Conservation (phyloP, 2,888 invertebrate genomes). For the Sycophila texana region DNA sequence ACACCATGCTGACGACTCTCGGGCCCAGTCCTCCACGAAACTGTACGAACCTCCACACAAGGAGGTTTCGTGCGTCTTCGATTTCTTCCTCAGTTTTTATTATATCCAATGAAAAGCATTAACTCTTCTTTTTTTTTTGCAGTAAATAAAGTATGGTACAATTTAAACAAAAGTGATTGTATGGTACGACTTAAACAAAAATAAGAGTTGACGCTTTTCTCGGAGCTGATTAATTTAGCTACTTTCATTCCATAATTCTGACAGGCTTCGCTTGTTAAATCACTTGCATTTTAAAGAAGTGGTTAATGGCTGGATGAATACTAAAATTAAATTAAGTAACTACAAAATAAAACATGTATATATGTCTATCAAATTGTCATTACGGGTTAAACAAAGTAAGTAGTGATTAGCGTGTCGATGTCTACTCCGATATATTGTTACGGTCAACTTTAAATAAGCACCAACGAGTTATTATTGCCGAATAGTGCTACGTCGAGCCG, state of each 20-base stretch:
- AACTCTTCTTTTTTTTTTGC: neutral
- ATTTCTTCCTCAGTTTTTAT: constrained; percentile 7
- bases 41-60: neutral
- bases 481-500: constrained; percentile 43
- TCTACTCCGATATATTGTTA: constrained; percentile 42
- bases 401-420: constrained; percentile 46
- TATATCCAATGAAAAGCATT: constrained; percentile 13
- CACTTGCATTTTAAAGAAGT: neutral
- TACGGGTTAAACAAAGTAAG: constrained; percentile 39
- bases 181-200: no score
- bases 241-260: neutral
- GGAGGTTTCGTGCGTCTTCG: constrained; percentile 13
- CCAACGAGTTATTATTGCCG: constrained; percentile 30
- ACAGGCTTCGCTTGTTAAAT: neutral
- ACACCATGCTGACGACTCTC: constrained; percentile 71
- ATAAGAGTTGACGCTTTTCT: constrained; percentile 25
- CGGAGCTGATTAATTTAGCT: neutral
- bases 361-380: constrained; percentile 6
- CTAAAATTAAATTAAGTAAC: constrained; percentile 1
- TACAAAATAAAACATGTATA: neutral
- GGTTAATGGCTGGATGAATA: constrained; percentile 35
- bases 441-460: constrained; percentile 36
- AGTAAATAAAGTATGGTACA: neutral
- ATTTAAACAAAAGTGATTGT: neutral
- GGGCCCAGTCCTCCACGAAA: neutral